Base-by-base conservation (phyloP, 2,888 invertebrate species). In the Limnephilus marmoratus region DNA sequence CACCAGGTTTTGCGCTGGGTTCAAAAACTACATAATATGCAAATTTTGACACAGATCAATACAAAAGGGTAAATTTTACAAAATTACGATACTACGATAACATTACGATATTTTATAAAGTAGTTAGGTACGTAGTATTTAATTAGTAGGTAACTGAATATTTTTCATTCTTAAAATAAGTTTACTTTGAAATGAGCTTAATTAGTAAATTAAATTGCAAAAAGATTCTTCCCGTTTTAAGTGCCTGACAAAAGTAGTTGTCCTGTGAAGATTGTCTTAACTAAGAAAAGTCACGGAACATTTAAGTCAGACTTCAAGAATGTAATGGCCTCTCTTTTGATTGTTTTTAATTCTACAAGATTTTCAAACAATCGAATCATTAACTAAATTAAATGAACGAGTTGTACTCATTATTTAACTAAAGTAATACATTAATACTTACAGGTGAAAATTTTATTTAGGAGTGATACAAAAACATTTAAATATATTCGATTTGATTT, bases 251-350 rank as follows among this genome's bases (percentile, higher is more conserved):
- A 68, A 68, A 68, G 68, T 68, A 68, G n/a, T 68, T 68, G 68
- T n/a, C 24, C 68, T 68, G 68, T 7, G 68, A 68, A 68, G 68
- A 68, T 68, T 68, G 68, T 68, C 68, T n/a, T 68, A n/a, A 68
- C 68, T 68, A 68, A 68, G 68, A 68, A 68, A 68, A 68, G 68
- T 68, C 68, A 68, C 68, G 68, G 68, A 68, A 68, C 68, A n/a
- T 24, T 68, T 68, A 68, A n/a, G 68, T n/a, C n/a, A 9, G 68
- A 68, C 68, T 68, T 68, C 24, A 2, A 68, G 68, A 68, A 68
- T 68, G n/a, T n/a, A 68, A 68, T 68, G 68, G n/a, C 7, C 9
- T 68, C 24, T 68, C 68, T 68, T 68, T 68, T 68, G 7, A 68
- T 68, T 68, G 24, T 68, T 68, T 68, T 68, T n/a, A 1, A 68